Percentiles rank a stretch among this genome's conserved stretches.
These are phyloP conservation scores for Desmodus rotundus DNA, from an alignment of 2,113 vertebrate species.

Conservation along the genomic window DNA sequence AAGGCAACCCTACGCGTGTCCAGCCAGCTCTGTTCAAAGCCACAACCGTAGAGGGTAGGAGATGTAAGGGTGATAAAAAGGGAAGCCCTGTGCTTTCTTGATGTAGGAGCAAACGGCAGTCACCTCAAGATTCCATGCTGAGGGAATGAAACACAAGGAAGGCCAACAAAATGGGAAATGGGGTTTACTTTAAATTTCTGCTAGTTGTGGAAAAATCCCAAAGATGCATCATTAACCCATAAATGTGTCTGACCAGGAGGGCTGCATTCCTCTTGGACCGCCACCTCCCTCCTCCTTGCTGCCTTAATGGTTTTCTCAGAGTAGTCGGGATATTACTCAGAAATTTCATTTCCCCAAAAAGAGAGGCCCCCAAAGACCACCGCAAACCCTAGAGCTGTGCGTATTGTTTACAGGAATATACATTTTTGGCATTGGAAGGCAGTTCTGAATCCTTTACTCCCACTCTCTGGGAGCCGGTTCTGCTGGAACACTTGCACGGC, in stretches of 20 bases:
- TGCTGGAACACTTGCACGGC: not conserved
- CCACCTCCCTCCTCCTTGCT: not conserved
- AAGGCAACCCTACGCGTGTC: not conserved
- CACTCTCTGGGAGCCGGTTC: not conserved
- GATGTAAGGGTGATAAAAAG: not conserved
- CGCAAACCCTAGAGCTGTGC: not conserved
- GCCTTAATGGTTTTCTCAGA: not conserved
- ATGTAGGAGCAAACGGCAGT: not conserved
- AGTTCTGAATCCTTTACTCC: not conserved
- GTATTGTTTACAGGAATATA: rapidly evolving
- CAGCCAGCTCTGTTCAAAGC: not conserved
- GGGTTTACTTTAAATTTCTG: not conserved
- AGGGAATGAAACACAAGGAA: not conserved
- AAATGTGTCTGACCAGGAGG: not conserved
- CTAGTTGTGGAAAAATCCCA: not conserved
- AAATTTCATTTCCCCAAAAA: not conserved
- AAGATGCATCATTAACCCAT: not conserved
- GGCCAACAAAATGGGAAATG: not conserved
- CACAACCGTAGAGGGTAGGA: rapidly evolving
- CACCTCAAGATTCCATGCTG: not conserved
- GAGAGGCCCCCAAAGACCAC: not conserved
- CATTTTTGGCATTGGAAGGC: not conserved
- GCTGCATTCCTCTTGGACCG: too few species aligned
- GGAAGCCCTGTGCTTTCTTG: not conserved
- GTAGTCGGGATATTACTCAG: not conserved